phyloP scores from a whole-genome alignment of 2,797 vertebrate species.

The Channa striata region DNA sequence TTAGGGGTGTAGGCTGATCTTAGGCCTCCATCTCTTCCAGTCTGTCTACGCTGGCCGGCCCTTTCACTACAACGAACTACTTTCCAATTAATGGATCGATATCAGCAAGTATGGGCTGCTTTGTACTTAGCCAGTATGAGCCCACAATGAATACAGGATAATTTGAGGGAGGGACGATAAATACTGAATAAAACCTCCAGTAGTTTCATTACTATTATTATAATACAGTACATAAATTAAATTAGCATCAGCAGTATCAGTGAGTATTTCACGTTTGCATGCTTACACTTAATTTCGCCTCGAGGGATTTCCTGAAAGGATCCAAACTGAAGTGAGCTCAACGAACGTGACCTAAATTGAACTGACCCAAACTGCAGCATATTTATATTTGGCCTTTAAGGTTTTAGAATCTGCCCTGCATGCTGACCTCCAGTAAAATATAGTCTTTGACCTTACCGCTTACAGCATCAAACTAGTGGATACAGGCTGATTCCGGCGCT shows the following conservation, averaged over 20 bases:
- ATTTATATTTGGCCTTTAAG: constrained; percentile 15
- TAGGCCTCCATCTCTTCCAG: constrained; percentile 83
- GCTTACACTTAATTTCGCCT: constrained; percentile 21
- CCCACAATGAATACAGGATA: constrained; percentile 67
- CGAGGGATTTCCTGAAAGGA: constrained; percentile 9
- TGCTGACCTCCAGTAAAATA: constrained; percentile 20
- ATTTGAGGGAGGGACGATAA: constrained; percentile 52
- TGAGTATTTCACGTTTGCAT: constrained; percentile 32
- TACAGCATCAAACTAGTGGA: constrained; percentile 24
- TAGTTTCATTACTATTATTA: constrained; percentile 47
- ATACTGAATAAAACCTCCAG: constrained; percentile 37
- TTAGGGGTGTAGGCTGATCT: constrained; percentile 85
- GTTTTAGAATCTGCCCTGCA: constrained; percentile 20
- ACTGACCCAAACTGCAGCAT: constrained; percentile 21
- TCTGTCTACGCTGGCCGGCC: constrained; percentile 84
- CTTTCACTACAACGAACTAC: constrained; percentile 86
- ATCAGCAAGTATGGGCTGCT: constrained; percentile 84
- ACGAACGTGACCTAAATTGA: constrained; percentile 8
- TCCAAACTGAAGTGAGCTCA: not conserved
- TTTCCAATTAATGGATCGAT: constrained; percentile 89
- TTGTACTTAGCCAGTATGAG: constrained; percentile 79
- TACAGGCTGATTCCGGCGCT: constrained; percentile 7
- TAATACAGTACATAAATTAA: constrained; percentile 51
- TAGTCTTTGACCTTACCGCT: constrained; percentile 28
- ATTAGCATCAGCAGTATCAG: constrained; percentile 32